These are phyloP conservation scores for Elegia similella DNA, from an alignment of 2,888 invertebrate species.

Conservation along the genomic window DNA sequence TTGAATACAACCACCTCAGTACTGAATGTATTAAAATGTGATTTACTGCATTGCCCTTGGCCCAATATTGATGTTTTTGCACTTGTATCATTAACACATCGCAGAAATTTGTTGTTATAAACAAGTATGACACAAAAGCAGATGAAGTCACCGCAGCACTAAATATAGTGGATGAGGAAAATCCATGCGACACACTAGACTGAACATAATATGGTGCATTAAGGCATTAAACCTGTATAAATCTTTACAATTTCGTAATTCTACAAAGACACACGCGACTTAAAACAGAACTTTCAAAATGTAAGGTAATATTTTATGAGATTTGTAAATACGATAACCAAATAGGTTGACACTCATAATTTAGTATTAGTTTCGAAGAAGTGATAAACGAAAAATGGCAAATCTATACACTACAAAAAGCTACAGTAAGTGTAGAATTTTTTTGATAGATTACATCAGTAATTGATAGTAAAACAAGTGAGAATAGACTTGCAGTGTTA, in stretches of 20 bases:
- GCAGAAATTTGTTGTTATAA: slow-evolving; percentile 18
- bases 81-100: slow-evolving; percentile 20
- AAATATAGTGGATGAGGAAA: slow-evolving; percentile 22
- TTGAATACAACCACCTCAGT: neutral
- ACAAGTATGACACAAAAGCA: slow-evolving; percentile 13
- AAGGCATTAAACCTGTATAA: too few relatives aligned
- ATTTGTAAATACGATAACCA: too few relatives aligned
- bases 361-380: too few relatives aligned
- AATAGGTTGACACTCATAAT: too few relatives aligned
- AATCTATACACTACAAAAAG: slow-evolving; percentile 22
- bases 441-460: too few relatives aligned
- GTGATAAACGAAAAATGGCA: too few relatives aligned
- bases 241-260: too few relatives aligned
- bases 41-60: slow-evolving; percentile 22
- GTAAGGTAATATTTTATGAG: too few relatives aligned
- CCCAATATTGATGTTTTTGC: slow-evolving; percentile 20
- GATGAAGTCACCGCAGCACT: slow-evolving; percentile 16
- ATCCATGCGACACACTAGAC: slow-evolving; percentile 11
- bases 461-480: too few relatives aligned
- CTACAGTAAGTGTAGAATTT: neutral
- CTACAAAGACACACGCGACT: too few relatives aligned
- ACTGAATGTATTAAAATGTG: neutral
- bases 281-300: too few relatives aligned
- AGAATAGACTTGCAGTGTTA: too few relatives aligned
- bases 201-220: neutral